Evolutionary conservation across 2,113 vertebrate species (phyloP), one percentile per base, ranked within the genome.

Genomic region (Corythaeola cristata): DNA sequence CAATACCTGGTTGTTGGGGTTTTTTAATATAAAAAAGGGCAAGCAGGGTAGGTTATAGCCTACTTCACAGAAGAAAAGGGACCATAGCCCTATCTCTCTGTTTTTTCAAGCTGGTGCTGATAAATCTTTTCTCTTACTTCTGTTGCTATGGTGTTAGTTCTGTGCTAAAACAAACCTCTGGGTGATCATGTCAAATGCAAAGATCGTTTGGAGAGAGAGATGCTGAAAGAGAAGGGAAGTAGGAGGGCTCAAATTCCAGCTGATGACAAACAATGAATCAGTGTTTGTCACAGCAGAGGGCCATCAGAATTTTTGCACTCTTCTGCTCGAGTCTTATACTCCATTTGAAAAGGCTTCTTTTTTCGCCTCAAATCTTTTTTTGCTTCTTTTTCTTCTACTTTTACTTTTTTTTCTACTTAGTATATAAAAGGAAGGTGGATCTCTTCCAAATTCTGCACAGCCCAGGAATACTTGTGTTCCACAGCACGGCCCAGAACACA

Each of bases 391-490:
- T 15, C 8, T 63, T 77, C 22, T 66, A 8, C 41, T 63, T 68
- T 62, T 41, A 45, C 16, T 73, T 58, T 47, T 78, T 33, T 35
- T 17, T 5, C 12, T 60, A 22, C 58, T 84, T 47, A 82, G 55
- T 95, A 90, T 83, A 96, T 96, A 97, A 91, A 97, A 95, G 85
- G 96, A 92, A 97, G 69, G 90, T 97, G 97, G 97, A 97, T 27
- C 20, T 62, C 73, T 83, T 98, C 98, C 98, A 98, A 95, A 95
- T 69, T 88, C 92, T 16, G 2, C 56, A 53, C 33, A 77, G 49
- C 81, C 85, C 93, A 81, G 86, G 60, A 94, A 96, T 98, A 97
- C 98, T 98, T 98, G 94, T 97, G 96, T 97, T 97, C 81, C 5
- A 4, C 49, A 60, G 69, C 39, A 35, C 23, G 17, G 77, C 83